Conservation (phyloP, 2,113 vertebrate genomes). For the Grammomys surdaster region DNA sequence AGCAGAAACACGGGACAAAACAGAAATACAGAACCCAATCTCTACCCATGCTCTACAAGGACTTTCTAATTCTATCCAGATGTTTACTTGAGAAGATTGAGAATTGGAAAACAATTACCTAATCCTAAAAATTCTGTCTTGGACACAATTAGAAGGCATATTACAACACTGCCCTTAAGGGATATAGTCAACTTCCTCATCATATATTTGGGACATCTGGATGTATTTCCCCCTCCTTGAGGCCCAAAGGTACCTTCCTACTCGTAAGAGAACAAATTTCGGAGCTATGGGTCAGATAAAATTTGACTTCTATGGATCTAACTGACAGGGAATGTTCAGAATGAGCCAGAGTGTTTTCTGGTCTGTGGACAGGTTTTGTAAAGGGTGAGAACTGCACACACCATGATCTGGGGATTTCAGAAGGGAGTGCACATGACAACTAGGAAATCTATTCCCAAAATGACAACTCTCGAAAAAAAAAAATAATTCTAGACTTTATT, state of each 20-base stretch:
- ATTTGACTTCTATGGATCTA: not conserved
- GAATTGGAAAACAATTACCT: constrained; percentile 51
- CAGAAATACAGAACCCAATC: not conserved
- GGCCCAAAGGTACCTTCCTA: constrained; percentile 2
- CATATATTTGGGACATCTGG: not conserved
- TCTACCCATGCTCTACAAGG: not conserved
- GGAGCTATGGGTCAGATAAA: not conserved
- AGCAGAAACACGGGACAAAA: not conserved
- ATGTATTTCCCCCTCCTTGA: not conserved
- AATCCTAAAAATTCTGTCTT: constrained; percentile 59
- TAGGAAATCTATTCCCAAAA: constrained; percentile 15
- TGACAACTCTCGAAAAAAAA: not conserved
- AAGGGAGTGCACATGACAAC: not conserved
- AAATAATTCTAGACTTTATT: constrained; percentile 23
- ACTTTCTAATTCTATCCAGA: constrained; percentile 59
- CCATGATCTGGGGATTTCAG: not conserved
- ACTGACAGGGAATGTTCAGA: not conserved
- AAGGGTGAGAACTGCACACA: not conserved
- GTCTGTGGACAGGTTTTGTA: not conserved
- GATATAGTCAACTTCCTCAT: constrained; percentile 47
- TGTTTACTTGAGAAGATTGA: constrained; percentile 62
- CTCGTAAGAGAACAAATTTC: constrained; percentile 11
- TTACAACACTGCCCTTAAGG: not conserved
- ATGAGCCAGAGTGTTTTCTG: not conserved
- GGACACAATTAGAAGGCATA: constrained; percentile 48